Base-by-base conservation (phyloP, 2,113 vertebrate genomes). In the Calyptommatus sinebrachiatus region DNA sequence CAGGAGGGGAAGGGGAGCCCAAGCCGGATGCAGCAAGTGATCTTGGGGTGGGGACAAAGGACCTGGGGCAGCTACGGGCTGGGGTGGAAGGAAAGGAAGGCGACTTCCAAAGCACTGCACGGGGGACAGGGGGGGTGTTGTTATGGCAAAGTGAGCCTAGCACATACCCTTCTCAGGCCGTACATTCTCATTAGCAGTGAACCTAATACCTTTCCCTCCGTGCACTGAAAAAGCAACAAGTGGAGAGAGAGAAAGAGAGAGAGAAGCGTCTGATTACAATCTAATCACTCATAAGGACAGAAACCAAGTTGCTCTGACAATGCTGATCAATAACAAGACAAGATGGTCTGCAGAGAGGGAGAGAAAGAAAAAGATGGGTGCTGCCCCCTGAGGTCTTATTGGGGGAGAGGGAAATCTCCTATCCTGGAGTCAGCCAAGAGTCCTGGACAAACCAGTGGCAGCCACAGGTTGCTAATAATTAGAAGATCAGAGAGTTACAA, bases 131-230 rank as follows among this genome's bases (percentile, higher is more conserved):
- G 50, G 14, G 63, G 70, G 82, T 89, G 90, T 89, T 88, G 91
- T 88, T 83, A 88, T 50, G 71, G 87, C 62, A 91, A 87, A 86
- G 88, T 90, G 87, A 90, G 88, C 75, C 80, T 83, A 83, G 76
- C 86, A 93, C 98, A 91, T 99, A 99, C 98, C 97, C 96, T 95
- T 96, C 94, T 96, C 96, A 85, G 97, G 97, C 89, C 92, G 96
- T 89, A 96, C 91, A 94, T 97, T 98, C 91, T 99, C 98, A 93
- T 94, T 97, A 94, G 96, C 94, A 29, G 97, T 99, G 93, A 97
- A 96, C 93, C 97, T 97, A 95, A 98, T 94, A 95, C 98, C 98
- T 96, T 98, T 99, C 91, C 97, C 97, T 94, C 96, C 96, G 95
- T 98, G 97, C 92, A 99, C 98, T 99, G 95, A 95, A 92, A 92